Evolutionary conservation across 2,888 invertebrate genomes (phyloP).

Genomic region (Altica lythri): DNA sequence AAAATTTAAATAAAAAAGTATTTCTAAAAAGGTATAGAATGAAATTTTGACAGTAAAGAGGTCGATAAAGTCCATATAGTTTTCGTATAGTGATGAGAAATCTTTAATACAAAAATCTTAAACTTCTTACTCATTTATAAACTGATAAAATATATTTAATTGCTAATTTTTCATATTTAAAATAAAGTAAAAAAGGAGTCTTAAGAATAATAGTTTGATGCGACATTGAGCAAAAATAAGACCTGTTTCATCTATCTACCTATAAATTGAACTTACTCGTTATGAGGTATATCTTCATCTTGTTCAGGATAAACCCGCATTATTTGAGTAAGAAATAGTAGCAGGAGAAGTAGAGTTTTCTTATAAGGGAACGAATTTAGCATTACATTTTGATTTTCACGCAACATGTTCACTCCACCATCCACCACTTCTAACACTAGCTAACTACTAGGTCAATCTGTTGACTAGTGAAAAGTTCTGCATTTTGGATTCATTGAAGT

Average conservation of each 20-base stretch:
- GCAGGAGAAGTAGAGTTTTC: slow-evolving; percentile 35
- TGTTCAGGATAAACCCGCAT: slow-evolving; percentile 68
- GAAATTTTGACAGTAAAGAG: no score
- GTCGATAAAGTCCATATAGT: slow-evolving; percentile 1
- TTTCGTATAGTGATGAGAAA: no score
- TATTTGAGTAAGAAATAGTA: slow-evolving; percentile 46
- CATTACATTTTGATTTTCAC: slow-evolving; percentile 37
- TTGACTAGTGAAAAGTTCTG: slow-evolving; percentile 21
- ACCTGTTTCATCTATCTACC: neutral
- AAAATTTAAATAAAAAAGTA: no score
- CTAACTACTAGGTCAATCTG: slow-evolving; percentile 36
- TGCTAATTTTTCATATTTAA: no score
- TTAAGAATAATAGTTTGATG: no score
- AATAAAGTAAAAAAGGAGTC: no score
- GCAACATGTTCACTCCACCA: slow-evolving; percentile 47
- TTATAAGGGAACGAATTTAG: slow-evolving; percentile 30
- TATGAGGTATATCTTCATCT: slow-evolving; percentile 88
- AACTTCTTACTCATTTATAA: no score
- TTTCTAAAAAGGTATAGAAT: no score
- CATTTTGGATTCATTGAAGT: slow-evolving; percentile 12
- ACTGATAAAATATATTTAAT: no score
- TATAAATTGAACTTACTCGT: slow-evolving; percentile 71
- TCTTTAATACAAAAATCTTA: no score
- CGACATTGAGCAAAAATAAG: slow-evolving; percentile 7
- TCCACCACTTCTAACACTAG: no score